Base-by-base conservation (phyloP, 2,888 invertebrate species). In the Capitulum mitella region DNA sequence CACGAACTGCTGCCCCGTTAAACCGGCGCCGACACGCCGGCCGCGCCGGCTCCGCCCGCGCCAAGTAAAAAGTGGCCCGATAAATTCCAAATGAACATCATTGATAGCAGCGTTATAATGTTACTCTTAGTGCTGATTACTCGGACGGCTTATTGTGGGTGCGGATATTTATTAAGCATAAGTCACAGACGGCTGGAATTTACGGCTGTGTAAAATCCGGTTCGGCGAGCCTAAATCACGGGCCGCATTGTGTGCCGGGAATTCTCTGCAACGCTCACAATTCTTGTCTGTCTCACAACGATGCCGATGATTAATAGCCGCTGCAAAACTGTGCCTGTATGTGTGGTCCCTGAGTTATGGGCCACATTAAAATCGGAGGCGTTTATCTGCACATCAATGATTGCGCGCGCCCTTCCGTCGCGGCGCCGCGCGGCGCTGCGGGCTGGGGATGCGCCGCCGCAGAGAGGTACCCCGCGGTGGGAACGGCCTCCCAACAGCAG, bases 1-100 rank as follows among this genome's bases (percentile, higher is more conserved):
- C n/a, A n/a, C n/a, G n/a, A n/a, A n/a, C n/a, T n/a, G 22, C 48
- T 16, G 22, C 48, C 19, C 19, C 48, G 3, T 8, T 51, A 82
- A 89, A 89, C 85, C 89, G 89, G 14, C 88, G 89, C 89, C 81
- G 89, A 88, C 84, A 37, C 70, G 1, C 70, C 70, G 37, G 0
- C 22, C 16, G 37, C 8, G 37, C 34, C 70, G 29, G 34, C 37
- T 8, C 37, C 70, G 70, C 70, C 64, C 40, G 37, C 26, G 37
- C 70, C 89, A 83, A 89, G 88, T 82, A 89, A 89, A 83, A 87
- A 87, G 32, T 87, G 86, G 64, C 34, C 19, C 64, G 32, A 34
- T 64, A 70, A 70, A 70, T 70, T 29, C 37, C 34, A 5, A 16
- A 22, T 16, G 40, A 37, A 37, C 40, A 22, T n/a, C 70, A 70